Percentiles rank a stretch among this genome's conserved stretches.
phyloP scores from a whole-genome alignment of 2,113 vertebrate species.

The Lepidothrix coronata region DNA sequence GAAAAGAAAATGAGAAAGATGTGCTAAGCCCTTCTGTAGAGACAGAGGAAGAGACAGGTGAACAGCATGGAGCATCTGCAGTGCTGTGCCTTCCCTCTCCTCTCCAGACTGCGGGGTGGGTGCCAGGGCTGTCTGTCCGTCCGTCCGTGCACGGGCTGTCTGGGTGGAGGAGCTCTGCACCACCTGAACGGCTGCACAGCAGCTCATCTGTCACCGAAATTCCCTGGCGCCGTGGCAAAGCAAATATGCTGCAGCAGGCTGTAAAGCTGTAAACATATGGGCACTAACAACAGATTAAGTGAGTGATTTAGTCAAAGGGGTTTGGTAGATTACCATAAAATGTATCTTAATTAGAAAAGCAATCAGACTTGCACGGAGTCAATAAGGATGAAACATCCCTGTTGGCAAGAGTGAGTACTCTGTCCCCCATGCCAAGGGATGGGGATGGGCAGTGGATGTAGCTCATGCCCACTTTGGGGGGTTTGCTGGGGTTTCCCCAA shows the following conservation, averaged over 20 bases:
- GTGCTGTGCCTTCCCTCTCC: not conserved
- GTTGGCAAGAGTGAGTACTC: not conserved
- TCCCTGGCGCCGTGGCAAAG: not conserved
- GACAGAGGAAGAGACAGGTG: not conserved
- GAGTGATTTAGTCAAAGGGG: constrained; percentile 58
- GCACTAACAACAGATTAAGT: constrained; percentile 62
- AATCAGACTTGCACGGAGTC: constrained; percentile 25
- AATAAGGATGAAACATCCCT: not conserved
- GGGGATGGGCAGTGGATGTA: fast-evolving
- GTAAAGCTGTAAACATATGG: constrained; percentile 64
- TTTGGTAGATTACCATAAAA: constrained; percentile 61
- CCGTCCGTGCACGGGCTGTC: not conserved
- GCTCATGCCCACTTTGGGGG: not conserved
- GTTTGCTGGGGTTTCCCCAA: not conserved
- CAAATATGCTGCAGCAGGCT: constrained; percentile 46
- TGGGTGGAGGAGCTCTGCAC: not conserved
- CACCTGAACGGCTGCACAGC: not conserved
- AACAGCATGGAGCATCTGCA: not conserved
- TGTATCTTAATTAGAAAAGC: constrained; percentile 69
- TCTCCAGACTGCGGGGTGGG: not conserved
- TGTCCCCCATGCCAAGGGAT: not conserved
- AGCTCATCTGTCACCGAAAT: not conserved
- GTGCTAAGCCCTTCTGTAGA: not conserved
- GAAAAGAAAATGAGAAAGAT: not conserved
- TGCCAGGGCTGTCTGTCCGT: not conserved